These are phyloP conservation scores for Micrastur ruficollis DNA, from an alignment of 2,797 vertebrate species.

Conservation along the genomic window DNA sequence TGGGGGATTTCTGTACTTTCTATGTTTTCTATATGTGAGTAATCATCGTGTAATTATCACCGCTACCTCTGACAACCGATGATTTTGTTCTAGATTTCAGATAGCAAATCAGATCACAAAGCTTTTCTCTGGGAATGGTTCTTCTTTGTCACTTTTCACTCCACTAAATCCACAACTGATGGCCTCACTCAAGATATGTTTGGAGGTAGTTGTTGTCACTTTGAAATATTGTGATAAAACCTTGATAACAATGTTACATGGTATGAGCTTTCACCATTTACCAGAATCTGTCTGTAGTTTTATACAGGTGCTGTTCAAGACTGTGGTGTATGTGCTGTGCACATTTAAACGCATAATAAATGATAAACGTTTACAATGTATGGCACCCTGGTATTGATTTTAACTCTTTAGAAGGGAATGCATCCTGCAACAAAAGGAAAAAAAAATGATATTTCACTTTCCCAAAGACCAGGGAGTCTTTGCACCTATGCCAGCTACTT, in stretches of 20 bases:
- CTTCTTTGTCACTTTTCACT: neutral
- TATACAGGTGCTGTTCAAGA: slow-evolving; percentile 85
- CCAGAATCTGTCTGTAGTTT: slow-evolving; percentile 88
- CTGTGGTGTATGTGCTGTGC: slow-evolving; percentile 90
- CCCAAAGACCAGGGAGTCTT: neutral
- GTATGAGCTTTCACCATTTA: slow-evolving; percentile 46
- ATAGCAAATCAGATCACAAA: slow-evolving; percentile 18
- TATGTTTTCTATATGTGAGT: neutral
- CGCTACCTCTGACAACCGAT: slow-evolving; percentile 19
- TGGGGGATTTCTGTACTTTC: neutral
- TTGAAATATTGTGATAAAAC: slow-evolving; percentile 20
- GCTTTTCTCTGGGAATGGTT: neutral
- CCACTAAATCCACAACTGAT: neutral
- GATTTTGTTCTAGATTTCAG: slow-evolving; percentile 13
- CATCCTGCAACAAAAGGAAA: neutral
- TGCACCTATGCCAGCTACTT: slow-evolving; percentile 45
- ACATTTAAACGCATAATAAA: slow-evolving; percentile 81
- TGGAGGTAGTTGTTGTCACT: neutral
- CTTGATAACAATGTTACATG: slow-evolving; percentile 17
- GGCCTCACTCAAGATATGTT: neutral
- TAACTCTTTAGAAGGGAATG: neutral
- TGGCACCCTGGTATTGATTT: neutral
- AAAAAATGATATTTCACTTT: neutral
- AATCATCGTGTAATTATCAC: slow-evolving; percentile 17
- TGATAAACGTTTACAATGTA: slow-evolving; percentile 32